phyloP scores from a whole-genome alignment of 2,888 invertebrate species.

The Apoda limacodes region DNA sequence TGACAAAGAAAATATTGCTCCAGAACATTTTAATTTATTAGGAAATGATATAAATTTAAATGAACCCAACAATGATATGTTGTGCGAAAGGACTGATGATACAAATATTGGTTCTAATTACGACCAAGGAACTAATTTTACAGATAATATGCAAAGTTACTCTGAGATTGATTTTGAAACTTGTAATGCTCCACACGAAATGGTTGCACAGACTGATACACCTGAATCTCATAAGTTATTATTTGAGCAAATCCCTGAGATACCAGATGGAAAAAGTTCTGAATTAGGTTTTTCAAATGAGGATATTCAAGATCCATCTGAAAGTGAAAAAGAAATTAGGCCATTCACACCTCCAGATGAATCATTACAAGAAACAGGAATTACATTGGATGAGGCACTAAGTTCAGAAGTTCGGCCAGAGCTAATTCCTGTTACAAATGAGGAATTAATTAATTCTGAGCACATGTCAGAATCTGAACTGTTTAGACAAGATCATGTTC shows the following conservation, averaged over 20 bases:
- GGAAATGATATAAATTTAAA: slow-evolving; percentile 25
- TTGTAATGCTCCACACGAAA: slow-evolving; percentile 35
- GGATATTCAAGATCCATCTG: slow-evolving; percentile 44
- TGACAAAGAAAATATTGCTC: slow-evolving; percentile 51
- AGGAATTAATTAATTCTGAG: slow-evolving; percentile 8
- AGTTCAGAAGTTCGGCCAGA: slow-evolving; percentile 24
- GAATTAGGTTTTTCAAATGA: slow-evolving; percentile 56
- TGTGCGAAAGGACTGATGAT: slow-evolving; percentile 38
- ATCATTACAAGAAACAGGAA: slow-evolving; percentile 45
- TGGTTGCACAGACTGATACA: slow-evolving; percentile 51
- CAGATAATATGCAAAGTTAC: slow-evolving; percentile 37
- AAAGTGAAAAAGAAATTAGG: slow-evolving; percentile 42
- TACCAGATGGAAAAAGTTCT: slow-evolving; percentile 61
- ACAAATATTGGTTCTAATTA: slow-evolving; percentile 31
- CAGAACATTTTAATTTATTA: slow-evolving; percentile 35
- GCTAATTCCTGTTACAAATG: slow-evolving; percentile 14
- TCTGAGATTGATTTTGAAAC: slow-evolving; percentile 45
- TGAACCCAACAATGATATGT: slow-evolving; percentile 54
- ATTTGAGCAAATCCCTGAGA: slow-evolving; percentile 64
- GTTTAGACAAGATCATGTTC: too few relatives aligned
- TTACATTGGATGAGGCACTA: slow-evolving; percentile 42
- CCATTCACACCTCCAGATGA: slow-evolving; percentile 46
- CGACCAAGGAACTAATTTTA: slow-evolving; percentile 33
- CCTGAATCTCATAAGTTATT: slow-evolving; percentile 63
- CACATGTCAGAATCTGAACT: slow-evolving; percentile 11